Percentiles rank a stretch among this genome's conserved stretches.
Conservation (phyloP, 2,888 invertebrate species). For the Mylabris sibirica region DNA sequence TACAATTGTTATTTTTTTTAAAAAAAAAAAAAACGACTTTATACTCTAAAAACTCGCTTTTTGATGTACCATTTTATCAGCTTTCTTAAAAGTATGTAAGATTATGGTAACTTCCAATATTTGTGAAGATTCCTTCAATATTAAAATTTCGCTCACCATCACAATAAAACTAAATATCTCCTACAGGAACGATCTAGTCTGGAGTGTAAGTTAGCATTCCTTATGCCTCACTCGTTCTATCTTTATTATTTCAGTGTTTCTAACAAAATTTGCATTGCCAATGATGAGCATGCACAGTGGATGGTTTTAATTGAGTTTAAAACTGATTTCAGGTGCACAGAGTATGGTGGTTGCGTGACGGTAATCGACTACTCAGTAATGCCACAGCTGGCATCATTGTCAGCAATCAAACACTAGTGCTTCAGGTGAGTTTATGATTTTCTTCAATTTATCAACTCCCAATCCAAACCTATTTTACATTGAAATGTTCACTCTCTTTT, state of each 20-base stretch:
- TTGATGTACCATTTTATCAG: neutral
- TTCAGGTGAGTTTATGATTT: conserved; percentile 65
- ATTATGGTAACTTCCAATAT: neutral
- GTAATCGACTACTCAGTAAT: conserved; percentile 72
- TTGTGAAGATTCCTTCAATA: neutral
- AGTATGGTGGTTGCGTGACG: conserved; percentile 65
- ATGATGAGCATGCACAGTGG: conserved; percentile 24
- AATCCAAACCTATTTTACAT: neutral
- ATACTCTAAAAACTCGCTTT: neutral
- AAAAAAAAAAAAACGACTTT: neutral
- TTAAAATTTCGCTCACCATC: neutral
- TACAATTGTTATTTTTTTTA: neutral
- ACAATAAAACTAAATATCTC: neutral
- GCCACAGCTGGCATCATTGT: conserved; percentile 78
- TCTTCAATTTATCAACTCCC: neutral
- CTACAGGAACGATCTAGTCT: neutral
- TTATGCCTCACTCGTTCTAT: conserved; percentile 9
- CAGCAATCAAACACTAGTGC: conserved; percentile 81
- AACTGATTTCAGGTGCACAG: conserved; percentile 55
- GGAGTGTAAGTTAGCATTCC: conserved; percentile 32
- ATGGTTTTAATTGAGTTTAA: conserved; percentile 39
- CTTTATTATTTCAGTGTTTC: neutral
- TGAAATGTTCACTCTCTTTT: neutral
- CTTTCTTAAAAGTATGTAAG: neutral
- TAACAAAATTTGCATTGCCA: conserved; percentile 37